Evolutionary conservation across 2,113 vertebrate species (phyloP).

Genomic region (Propithecus coquereli): DNA sequence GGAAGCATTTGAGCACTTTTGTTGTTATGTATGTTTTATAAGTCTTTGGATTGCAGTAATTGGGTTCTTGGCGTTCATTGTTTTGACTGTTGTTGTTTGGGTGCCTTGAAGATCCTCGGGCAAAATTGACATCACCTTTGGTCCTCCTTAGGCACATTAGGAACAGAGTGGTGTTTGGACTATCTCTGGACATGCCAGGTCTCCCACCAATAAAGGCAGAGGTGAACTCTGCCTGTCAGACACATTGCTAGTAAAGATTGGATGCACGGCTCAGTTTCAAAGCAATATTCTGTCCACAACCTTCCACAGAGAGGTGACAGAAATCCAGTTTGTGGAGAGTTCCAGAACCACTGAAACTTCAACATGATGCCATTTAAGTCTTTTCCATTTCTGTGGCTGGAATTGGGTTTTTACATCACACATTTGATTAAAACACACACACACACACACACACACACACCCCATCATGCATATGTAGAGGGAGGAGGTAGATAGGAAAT

Average conservation of each 20-base stretch:
- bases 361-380: not conserved
- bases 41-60: not conserved
- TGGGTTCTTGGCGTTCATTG: not conserved
- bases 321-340: slow-evolving; percentile 63
- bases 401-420: not conserved
- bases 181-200: slow-evolving; percentile 4
- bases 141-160: slow-evolving; percentile 68
- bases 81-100: slow-evolving; percentile 58
- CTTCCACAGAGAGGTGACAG: slow-evolving; percentile 43
- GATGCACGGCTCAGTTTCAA: slow-evolving; percentile 55
- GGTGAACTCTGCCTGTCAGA: slow-evolving; percentile 65
- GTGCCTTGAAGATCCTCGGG: slow-evolving; percentile 45
- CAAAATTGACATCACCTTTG: slow-evolving; percentile 59
- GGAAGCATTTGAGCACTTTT: rapidly evolving
- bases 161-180: not conserved
- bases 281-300: slow-evolving; percentile 65
- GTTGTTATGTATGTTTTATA: not conserved
- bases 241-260: slow-evolving; percentile 65
- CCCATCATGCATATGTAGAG: not conserved
- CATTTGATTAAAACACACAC: not conserved
- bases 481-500: no score
- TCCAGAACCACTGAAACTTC: slow-evolving; percentile 70
- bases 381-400: not conserved
- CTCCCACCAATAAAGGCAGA: slow-evolving; percentile 66
- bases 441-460: no score